Evolutionary conservation across 2,888 invertebrate species (phyloP).

Genomic region (Euzophera pinguis): DNA sequence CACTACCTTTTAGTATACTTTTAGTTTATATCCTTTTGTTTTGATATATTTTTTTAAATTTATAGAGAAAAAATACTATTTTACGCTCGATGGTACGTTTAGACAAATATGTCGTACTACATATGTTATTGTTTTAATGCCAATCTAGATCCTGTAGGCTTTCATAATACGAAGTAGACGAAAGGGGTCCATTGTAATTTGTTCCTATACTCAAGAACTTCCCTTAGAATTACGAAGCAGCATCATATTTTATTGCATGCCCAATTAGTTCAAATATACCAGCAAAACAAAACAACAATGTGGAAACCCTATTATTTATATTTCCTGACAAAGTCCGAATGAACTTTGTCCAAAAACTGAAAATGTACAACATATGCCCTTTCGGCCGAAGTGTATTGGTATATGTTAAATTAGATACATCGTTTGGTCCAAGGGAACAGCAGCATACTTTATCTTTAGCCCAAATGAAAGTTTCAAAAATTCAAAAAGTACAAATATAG

Average conservation of each 20-base stretch:
- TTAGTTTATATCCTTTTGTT: not conserved
- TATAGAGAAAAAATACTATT: too few species aligned
- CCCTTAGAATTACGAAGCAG: too few species aligned
- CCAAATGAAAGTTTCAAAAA: not conserved
- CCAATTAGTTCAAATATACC: not conserved
- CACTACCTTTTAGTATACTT: too few species aligned
- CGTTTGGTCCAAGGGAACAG: conserved; percentile 23
- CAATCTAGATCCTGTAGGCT: too few species aligned
- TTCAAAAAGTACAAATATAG: too few species aligned
- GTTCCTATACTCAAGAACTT: too few species aligned
- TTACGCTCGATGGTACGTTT: too few species aligned
- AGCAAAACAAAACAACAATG: conserved; percentile 16
- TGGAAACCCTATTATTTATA: conserved; percentile 13
- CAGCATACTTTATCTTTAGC: not conserved
- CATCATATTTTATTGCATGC: too few species aligned
- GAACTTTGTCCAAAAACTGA: conserved; percentile 28
- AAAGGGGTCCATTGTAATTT: too few species aligned
- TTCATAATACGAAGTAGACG: too few species aligned
- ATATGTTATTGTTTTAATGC: not conserved
- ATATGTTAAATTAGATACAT: conserved; percentile 22
- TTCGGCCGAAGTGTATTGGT: conserved; percentile 35
- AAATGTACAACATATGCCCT: conserved; percentile 25
- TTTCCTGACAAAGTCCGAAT: conserved; percentile 25
- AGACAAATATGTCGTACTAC: too few species aligned
- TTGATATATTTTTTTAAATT: not conserved